Evolutionary conservation across 2,888 invertebrate genomes (phyloP), one percentile per base, ranked within the genome.

Genomic region (Calliscelio sp.): DNA sequence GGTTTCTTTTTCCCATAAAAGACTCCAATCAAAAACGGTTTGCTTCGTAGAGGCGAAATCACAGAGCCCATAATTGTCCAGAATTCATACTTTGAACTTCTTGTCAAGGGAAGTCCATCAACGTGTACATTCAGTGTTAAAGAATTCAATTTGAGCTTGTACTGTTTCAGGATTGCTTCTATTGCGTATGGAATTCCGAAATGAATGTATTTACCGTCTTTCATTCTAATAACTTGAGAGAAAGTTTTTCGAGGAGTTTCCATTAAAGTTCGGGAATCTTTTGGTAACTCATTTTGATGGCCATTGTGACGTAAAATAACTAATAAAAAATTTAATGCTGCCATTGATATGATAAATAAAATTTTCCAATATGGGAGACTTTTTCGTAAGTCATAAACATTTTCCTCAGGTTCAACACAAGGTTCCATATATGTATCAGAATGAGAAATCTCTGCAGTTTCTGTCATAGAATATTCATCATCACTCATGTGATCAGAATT

Each of bases 1-100:
- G 51, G 51, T 51, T 51, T 51, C 1, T 14, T 24, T 51, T 51
- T 51, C 2, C 22, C 24, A 24, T 22, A 24, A 24, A 24, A 55
- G n/a, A n/a, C 53, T 6, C 53, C 53, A 55, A 55, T 28, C n/a
- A 55, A 28, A 14, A 55, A 55, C 5, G 53, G 53, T n/a, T 55
- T 55, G 16, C 53, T 28, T 55, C n/a, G 14, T 28, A 55, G 25
- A 8, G 28, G 28, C n/a, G n/a, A n/a, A n/a, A 55, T n/a, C 1
- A 16, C 53, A 11, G n/a, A n/a, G n/a, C n/a, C 28, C 28, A 55
- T 28, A 28, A 55, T 55, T 16, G 16, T 25, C 53, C 53, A 55
- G 28, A 55, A 55, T 5, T 16, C 3, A 28, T 3, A 55, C 28
- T 20, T 55, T n/a, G 53, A 55, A 28, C 53, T 55, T 55, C 28